Evolutionary conservation across 2,888 invertebrate species (phyloP), one percentile per base, ranked within the genome.

Genomic region (Oxyteleia sp.): DNA sequence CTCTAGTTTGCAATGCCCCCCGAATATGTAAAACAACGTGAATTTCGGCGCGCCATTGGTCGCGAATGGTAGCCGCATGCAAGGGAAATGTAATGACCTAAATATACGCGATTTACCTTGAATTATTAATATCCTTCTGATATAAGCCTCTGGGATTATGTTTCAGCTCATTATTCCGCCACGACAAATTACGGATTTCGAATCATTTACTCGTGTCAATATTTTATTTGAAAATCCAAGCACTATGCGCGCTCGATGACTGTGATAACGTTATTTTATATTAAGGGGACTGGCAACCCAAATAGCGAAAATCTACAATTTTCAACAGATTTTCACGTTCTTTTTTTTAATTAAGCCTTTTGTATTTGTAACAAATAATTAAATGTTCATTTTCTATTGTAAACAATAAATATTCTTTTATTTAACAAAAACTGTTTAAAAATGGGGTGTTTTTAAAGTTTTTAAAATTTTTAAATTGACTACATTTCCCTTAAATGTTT

Each of bases 71-170:
- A 23, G 35, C 55, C 68, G 32, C 59, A 64, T 69, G 71, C 79
- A 49, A 71, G 59, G 55, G 29, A 63, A 63, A 71, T 55, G 38
- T 29, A 63, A 69, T 45, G 78, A 69, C 69, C 69, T 20, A 69
- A 79, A 79, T 69, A 18, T 45, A 38, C 38, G 16, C 53, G 57
- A 64, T 72, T 80, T 64, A 45, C 66, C 53, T 57, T 64, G 71
- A 80, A 80, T 76, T 68, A 76, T 76, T 68, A 76, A 76, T 76
- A 68, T 38, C 59, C 47, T 8, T n/a, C 18, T 51, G 59, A 68
- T 51, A 47, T 59, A 75, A 66, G 57, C 75, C 55, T 16, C 5
- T 15, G 57, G 66, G 64, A 57, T 75, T 75, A 57, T 15, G 16
- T 18, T 75, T 66, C 49, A 38, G 47, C 47, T 66, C 57, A 66